A percentile compares a stretch with the other conserved stretches of the same genome.
These are phyloP conservation scores for Ectobius pallidus DNA, from an alignment of 2,888 invertebrate genomes.

Conservation along the genomic window DNA sequence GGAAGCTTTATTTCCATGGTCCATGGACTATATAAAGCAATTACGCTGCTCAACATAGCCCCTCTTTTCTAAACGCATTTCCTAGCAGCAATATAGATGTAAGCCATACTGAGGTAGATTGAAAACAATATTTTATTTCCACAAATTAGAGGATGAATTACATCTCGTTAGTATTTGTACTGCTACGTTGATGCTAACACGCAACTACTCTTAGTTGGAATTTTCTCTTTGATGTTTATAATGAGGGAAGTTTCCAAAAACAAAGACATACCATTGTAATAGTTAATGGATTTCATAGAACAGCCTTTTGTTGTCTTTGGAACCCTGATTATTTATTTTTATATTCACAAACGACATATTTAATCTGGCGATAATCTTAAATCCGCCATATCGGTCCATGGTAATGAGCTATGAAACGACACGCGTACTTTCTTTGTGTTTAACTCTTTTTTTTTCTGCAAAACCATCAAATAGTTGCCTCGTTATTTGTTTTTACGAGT, in stretches of 20 bases:
- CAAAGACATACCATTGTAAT: not conserved
- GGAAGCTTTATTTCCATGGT: not conserved
- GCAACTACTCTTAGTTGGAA: not conserved
- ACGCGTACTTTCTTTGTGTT: not conserved
- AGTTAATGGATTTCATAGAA: conserved; percentile 6
- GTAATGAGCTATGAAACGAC: not conserved
- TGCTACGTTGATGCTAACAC: not conserved
- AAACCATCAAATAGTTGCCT: not conserved
- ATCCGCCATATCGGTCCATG: not conserved
- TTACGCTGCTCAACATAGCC: not conserved
- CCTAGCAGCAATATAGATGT: not conserved
- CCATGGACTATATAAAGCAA: not conserved
- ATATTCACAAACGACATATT: not conserved
- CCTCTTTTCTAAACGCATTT: not conserved
- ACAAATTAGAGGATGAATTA: conserved; percentile 11
- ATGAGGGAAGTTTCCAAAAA: not conserved
- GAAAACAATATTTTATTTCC: conserved; percentile 21
- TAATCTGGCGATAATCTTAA: conserved; percentile 10
- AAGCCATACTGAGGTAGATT: too few relatives aligned
- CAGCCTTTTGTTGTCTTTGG: not conserved
- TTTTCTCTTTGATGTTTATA: not conserved
- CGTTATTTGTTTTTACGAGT: too few relatives aligned
- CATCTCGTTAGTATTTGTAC: conserved; percentile 2
- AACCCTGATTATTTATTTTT: not conserved
- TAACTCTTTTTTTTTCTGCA: not conserved